Evolutionary conservation across 2,797 vertebrate species (phyloP).

Genomic region (Acanthurus leucopareius): DNA sequence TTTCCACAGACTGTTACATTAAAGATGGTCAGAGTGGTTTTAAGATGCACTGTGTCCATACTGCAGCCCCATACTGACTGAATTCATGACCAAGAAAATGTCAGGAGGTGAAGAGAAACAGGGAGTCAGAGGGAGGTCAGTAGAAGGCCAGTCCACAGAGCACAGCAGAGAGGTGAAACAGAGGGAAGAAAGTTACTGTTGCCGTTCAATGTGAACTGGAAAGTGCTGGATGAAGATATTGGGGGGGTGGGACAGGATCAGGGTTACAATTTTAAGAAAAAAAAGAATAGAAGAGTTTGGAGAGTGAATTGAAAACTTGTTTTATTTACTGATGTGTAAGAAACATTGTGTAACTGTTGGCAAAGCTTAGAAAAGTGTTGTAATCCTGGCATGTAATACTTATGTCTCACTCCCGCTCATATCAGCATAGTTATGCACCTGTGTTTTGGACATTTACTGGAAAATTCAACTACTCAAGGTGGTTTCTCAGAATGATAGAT

Average conservation of each 20-base stretch:
- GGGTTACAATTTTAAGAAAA: constrained; percentile 24
- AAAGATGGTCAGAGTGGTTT: constrained; percentile 54
- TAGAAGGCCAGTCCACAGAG: constrained; percentile 55
- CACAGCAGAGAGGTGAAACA: constrained; percentile 23
- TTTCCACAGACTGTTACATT: constrained; percentile 44
- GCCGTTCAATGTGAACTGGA: constrained; percentile 35
- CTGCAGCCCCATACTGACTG: constrained; percentile 31
- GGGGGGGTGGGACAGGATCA: constrained; percentile 6
- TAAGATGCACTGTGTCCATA: constrained; percentile 52
- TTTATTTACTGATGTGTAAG: constrained; percentile 50
- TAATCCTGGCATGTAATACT: constrained; percentile 65
- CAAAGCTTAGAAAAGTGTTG: constrained; percentile 41
- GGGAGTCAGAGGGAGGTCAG: constrained; percentile 66
- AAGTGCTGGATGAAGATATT: constrained; percentile 22
- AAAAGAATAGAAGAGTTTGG: constrained; percentile 31
- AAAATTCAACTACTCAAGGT: constrained; percentile 35
- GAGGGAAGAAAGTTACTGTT: constrained; percentile 40
- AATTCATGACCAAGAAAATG: constrained; percentile 68
- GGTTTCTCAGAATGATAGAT: constrained; percentile 10
- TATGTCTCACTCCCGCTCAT: constrained; percentile 61
- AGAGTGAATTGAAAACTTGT: constrained; percentile 28
- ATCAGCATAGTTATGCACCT: constrained; percentile 63
- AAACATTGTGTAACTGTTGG: constrained; percentile 70
- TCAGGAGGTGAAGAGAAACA: constrained; percentile 73
- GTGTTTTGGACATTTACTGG: constrained; percentile 55